These are phyloP conservation scores for Poecile atricapillus DNA, from an alignment of 2,113 vertebrate species.

Conservation along the genomic window DNA sequence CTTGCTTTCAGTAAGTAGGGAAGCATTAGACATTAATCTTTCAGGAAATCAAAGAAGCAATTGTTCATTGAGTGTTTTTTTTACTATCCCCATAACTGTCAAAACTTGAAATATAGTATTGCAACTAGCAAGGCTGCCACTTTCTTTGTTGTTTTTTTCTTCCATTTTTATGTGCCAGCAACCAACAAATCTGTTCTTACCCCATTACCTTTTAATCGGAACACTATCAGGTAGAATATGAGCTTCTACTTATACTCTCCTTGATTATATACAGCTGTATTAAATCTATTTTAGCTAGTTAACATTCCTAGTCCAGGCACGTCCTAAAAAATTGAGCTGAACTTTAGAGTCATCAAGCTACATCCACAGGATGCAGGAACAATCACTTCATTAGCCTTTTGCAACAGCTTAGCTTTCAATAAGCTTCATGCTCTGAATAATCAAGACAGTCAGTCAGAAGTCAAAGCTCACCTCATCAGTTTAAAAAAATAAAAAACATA, in stretches of 20 bases:
- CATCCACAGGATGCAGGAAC: conserved; percentile 9
- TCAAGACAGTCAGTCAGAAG: neutral
- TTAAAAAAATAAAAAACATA: neutral
- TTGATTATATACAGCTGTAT: neutral
- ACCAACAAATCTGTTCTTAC: neutral
- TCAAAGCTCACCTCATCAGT: neutral
- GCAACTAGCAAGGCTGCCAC: accelerated
- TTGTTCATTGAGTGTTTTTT: neutral
- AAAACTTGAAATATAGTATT: neutral
- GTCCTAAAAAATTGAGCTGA: neutral
- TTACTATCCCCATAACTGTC: neutral
- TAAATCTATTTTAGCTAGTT: neutral
- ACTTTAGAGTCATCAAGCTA: neutral
- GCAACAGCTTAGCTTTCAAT: neutral
- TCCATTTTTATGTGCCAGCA: neutral
- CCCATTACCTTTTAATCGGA: neutral
- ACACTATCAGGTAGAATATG: neutral
- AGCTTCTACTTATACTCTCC: neutral
- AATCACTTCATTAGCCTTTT: conserved; percentile 5
- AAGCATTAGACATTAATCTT: neutral
- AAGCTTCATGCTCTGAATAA: neutral
- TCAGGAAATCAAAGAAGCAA: neutral
- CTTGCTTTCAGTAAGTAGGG: neutral
- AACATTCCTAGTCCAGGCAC: neutral
- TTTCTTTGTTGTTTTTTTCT: neutral